Base-by-base conservation (phyloP, 2,113 vertebrate genomes). In the Vulpes ferrilata region DNA sequence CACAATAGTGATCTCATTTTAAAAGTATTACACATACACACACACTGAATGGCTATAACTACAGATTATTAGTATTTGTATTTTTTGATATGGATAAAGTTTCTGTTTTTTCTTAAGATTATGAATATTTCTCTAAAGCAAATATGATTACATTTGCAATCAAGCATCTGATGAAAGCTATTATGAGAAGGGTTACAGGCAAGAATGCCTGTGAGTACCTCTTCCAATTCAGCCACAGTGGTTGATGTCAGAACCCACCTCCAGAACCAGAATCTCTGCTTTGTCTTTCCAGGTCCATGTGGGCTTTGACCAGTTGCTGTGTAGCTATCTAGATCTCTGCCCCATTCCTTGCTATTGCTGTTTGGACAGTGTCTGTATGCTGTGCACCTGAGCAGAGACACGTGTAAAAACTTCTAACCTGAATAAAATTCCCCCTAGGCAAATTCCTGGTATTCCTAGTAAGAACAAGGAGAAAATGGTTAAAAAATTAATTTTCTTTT, bases 401-500 rank as follows among this genome's bases (percentile, higher is more conserved):
- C 73, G n/a, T 51, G 32, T 59, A 22, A 64, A 86, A 93, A 23
- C 22, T 35, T 59, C 4, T n/a, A 76, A 65, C 35, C 27, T 55
- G 48, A 93, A 35, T 60, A 83, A 51, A 83, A 65, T 25, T 65
- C n/a, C 43, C 35, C 12, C 30, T 65, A 51, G 43, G 10, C 3
- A 20, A 64, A 48, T 95, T 84, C 15, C 53, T 82, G 53, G 16
- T 73, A 64, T 59, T 94, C 32, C 17, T 51, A 13, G 53, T 25
- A 62, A 89, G 35, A 88, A 20, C 32, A n/a, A 71, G 19, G 51
- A 88, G 65, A 92, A 87, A 23, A 43, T 1, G n/a, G 23, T 90
- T 84, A 78, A 95, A 69, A 95, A 96, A 64, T 80, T 93, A 32
- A 81, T 51, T 62, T 87, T 48, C 65, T 96, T 62, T 69, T 97